These are phyloP conservation scores for Scomber scombrus DNA, from an alignment of 2,113 vertebrate species.

Conservation along the genomic window DNA sequence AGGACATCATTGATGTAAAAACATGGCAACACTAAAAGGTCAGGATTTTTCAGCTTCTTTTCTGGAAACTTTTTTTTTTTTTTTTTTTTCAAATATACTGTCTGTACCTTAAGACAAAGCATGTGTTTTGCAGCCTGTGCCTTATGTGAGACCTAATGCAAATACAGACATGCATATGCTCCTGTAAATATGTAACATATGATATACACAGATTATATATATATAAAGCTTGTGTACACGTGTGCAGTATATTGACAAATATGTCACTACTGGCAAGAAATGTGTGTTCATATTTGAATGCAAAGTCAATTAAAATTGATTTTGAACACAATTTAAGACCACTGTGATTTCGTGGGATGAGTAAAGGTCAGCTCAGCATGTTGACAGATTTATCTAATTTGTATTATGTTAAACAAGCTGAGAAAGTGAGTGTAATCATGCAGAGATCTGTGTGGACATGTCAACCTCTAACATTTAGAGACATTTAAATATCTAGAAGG, in stretches of 20 bases:
- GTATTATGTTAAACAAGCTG: too few species aligned
- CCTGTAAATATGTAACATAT: conserved; percentile 61
- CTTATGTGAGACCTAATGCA: conserved; percentile 15
- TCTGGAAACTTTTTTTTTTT: neutral
- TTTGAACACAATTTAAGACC: neutral
- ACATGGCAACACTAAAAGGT: neutral
- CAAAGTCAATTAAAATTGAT: neutral
- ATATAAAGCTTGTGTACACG: neutral
- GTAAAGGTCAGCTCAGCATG: neutral
- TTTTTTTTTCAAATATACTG: neutral
- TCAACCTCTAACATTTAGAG: conserved; percentile 2
- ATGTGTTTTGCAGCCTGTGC: conserved; percentile 29
- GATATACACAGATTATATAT: conserved; percentile 18
- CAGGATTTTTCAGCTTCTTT: neutral
- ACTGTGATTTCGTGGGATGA: neutral
- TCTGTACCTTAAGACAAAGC: neutral
- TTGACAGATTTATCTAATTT: neutral
- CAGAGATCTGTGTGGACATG: neutral
- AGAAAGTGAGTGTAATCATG: neutral
- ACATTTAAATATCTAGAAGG: too few species aligned
- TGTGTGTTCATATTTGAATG: neutral
- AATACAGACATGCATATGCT: neutral
- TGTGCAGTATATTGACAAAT: conserved; percentile 5
- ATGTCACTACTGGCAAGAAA: neutral
- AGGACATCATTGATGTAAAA: neutral